phyloP scores from a whole-genome alignment of 2,797 vertebrate species.

The Gambusia yucatana region DNA sequence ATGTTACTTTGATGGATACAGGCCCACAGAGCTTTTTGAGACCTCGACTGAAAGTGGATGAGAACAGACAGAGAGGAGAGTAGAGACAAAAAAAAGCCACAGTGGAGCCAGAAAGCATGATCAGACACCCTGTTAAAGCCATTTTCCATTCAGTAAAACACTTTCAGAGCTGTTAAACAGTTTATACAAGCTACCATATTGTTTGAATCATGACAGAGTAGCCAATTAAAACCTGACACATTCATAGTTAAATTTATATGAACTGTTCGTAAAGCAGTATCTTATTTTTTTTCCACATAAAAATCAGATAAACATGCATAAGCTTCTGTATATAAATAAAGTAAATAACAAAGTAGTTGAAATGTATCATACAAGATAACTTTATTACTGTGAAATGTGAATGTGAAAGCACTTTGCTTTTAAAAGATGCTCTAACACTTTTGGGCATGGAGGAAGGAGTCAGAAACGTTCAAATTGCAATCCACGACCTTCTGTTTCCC shows the following conservation, averaged over 20 bases:
- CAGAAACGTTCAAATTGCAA: background rate
- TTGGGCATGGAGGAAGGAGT: background rate
- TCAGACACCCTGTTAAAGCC: conserved; percentile 2
- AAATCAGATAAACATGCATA: background rate
- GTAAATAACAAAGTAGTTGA: background rate
- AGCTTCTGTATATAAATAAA: background rate
- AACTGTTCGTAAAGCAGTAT: background rate
- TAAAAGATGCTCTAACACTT: background rate
- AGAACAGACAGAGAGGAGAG: background rate
- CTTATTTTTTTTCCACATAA: background rate
- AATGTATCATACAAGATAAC: background rate
- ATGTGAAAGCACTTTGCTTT: background rate
- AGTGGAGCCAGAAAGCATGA: background rate
- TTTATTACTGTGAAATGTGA: background rate
- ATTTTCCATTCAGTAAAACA: conserved; percentile 8
- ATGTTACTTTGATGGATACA: background rate
- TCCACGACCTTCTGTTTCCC: background rate
- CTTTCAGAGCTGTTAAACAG: conserved; percentile 3
- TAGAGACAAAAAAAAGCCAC: background rate
- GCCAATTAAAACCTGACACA: conserved; percentile 1
- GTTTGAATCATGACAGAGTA: background rate
- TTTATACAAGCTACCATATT: conserved; percentile 8
- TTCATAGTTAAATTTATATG: background rate
- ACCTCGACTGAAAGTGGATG: background rate
- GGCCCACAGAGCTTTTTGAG: background rate